These are phyloP conservation scores for Dipodomys ordii DNA, from an alignment of 2,113 vertebrate genomes.

Conservation along the genomic window DNA sequence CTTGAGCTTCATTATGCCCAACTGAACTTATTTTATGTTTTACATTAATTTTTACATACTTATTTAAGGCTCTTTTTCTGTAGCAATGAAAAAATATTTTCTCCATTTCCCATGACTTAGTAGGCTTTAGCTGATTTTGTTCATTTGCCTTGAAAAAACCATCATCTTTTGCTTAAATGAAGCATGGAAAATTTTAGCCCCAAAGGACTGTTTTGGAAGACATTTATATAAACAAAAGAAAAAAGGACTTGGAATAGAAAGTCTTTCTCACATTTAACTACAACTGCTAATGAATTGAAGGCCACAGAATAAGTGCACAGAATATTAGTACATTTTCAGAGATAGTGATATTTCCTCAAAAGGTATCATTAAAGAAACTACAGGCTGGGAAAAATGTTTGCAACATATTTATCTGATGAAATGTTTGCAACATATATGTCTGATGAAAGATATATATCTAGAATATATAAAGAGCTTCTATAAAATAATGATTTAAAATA, in stretches of 20 bases:
- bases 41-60: slow-evolving; percentile 47
- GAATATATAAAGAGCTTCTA: slow-evolving; percentile 4
- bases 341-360: not conserved
- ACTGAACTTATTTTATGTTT: slow-evolving; percentile 36
- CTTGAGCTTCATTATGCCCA: slow-evolving; percentile 44
- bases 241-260: slow-evolving; percentile 58
- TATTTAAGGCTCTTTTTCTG: slow-evolving; percentile 32
- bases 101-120: slow-evolving; percentile 43
- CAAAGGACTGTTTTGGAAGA: slow-evolving; percentile 73
- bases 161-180: slow-evolving; percentile 59
- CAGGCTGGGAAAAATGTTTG: slow-evolving; percentile 5
- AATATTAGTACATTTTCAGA: slow-evolving; percentile 39
- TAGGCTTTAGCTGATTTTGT: slow-evolving; percentile 57
- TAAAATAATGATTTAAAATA: not conserved
- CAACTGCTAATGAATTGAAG: slow-evolving; percentile 56
- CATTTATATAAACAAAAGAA: slow-evolving; percentile 67
- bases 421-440: not conserved
- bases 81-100: slow-evolving; percentile 51
- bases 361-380: too few relatives aligned
- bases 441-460: not conserved
- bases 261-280: slow-evolving; percentile 65
- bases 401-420: not conserved
- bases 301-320: slow-evolving; percentile 44
- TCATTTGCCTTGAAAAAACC: slow-evolving; percentile 64
- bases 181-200: slow-evolving; percentile 75